Base-by-base conservation (phyloP, 2,888 invertebrate species). In the Hemistola chrysoprasaria region DNA sequence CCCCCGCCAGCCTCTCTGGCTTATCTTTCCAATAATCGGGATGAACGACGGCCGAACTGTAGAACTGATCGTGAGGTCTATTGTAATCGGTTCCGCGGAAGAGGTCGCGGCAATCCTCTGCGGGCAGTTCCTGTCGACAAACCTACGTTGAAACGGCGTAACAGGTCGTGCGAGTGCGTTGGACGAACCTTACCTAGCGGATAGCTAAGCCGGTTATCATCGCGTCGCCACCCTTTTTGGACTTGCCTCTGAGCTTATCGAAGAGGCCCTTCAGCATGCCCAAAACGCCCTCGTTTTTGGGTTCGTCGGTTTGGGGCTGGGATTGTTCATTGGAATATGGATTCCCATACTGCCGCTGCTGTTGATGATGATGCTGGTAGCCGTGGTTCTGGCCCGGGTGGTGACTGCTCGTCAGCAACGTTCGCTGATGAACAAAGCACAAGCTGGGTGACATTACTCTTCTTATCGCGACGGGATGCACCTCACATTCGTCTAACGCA, bases 401-500 rank as follows among this genome's bases (percentile, higher is more conserved):
- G n/a, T 43, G 31, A 11, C 46, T 44, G 39, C 39, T 47, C 45
- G 24, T 56, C 39, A 69, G 54, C 66, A 77, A 71, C 73, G 48
- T 71, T 78, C 75, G 70, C 87, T 86, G 85, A 81, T 83, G 81
- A 79, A 84, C 62, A 86, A 87, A 85, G 81, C 68, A 85, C 78
- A 86, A 75, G 78, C 86, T 86, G 79, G 82, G 69, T 79, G 83
- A 84, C 82, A 85, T 82, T 82, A 81, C 81, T 78, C 75, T 77
- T 69, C 76, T 78, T 62, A 67, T 67, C 69, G 70, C 69, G 70
- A 40, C 68, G 68, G 53, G 60, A 45, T 34, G 65, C 70, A 79
- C 76, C 78, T 78, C 78, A 78, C 76, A 79, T 84, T 85, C 85
- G 85, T 86, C 85, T 71, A 87, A 87, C 87, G 87, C 87, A 87